Evolutionary conservation across 2,888 invertebrate genomes (phyloP), one percentile per base, ranked within the genome.

Genomic region (Myopa testacea): DNA sequence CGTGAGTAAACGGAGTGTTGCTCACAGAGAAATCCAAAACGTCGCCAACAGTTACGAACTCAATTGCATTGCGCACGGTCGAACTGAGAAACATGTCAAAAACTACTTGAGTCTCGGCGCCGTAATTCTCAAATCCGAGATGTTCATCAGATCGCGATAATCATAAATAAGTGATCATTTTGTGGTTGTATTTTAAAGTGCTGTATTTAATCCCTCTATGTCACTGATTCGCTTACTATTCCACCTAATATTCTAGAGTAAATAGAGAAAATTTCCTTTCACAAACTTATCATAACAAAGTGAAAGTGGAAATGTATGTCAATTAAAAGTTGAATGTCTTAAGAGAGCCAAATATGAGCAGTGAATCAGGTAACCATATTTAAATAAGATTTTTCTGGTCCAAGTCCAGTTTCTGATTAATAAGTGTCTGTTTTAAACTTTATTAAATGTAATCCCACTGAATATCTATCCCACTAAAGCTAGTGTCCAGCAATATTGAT

Each of bases 261-360:
- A 14, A 52, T 52, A 52, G 52, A n/a, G 3, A 62, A 62, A n/a
- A 26, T 19, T 62, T 10, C 26, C 19, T 10, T 62, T 62, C 19
- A 62, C 62, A 26, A 62, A 62, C 45, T 10, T 45, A 16, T 63
- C 50, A 55, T 80, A 84, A 85, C 83, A 6, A 83, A 85, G 85
- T 85, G 85, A 85, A 85, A 85, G 85, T 85, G 85, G 83, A 85
- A 85, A 74, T 83, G 81, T 84, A 81, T 85, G 85, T 84, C 85
- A 85, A 85, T 85, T 83, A 82, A 63, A 40, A 45, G 62, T 62
- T 45, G 10, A 45, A 45, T 45, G 6, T 26, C n/a, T 4, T 62
- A 7, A n/a, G 10, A 62, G n/a, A 62, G 26, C 58, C 58, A 12
- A 58, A 58, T 19, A 58, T 58, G 58, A 58, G 19, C 7, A n/a